A percentile compares a stretch with the other conserved stretches of the same genome.
Conservation (phyloP, 2,888 invertebrate genomes). For the Prosopocoilus inquinatus region DNA sequence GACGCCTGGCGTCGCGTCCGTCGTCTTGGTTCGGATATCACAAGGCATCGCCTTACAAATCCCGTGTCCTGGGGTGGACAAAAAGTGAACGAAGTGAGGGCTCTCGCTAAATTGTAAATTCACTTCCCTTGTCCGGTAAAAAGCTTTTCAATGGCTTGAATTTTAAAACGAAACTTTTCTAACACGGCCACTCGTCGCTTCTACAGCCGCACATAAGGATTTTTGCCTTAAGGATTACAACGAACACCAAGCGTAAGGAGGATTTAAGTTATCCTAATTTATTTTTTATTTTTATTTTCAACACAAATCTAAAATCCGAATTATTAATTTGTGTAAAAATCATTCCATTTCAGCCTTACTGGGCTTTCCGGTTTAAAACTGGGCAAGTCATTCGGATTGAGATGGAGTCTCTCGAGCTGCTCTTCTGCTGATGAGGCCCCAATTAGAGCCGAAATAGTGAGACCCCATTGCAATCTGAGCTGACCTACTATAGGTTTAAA, state of each 20-base stretch:
- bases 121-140: slow-evolving; percentile 54
- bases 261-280: too few species aligned
- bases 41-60: slow-evolving; percentile 46
- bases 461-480: too few species aligned
- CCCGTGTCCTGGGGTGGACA: slow-evolving; percentile 46
- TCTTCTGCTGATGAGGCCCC: too few species aligned
- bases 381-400: too few species aligned
- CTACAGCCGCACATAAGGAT: slow-evolving; percentile 25
- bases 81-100: slow-evolving; percentile 34
- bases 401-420: too few species aligned
- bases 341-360: too few species aligned
- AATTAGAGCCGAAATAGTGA: too few species aligned
- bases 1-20: slow-evolving; percentile 1
- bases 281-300: too few species aligned
- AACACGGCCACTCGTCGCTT: slow-evolving; percentile 6
- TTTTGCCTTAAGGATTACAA: slow-evolving; percentile 26
- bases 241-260: not conserved
- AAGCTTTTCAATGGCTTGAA: slow-evolving; percentile 48
- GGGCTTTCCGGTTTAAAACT: too few species aligned
- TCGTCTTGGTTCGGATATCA: slow-evolving; percentile 26
- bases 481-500: too few species aligned
- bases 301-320: too few species aligned
- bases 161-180: slow-evolving; percentile 43
- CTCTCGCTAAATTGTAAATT: slow-evolving; percentile 51
- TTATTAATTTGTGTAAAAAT: too few species aligned